Evolutionary conservation across 2,797 vertebrate species (phyloP).

Genomic region (Leptoclinus maculatus): DNA sequence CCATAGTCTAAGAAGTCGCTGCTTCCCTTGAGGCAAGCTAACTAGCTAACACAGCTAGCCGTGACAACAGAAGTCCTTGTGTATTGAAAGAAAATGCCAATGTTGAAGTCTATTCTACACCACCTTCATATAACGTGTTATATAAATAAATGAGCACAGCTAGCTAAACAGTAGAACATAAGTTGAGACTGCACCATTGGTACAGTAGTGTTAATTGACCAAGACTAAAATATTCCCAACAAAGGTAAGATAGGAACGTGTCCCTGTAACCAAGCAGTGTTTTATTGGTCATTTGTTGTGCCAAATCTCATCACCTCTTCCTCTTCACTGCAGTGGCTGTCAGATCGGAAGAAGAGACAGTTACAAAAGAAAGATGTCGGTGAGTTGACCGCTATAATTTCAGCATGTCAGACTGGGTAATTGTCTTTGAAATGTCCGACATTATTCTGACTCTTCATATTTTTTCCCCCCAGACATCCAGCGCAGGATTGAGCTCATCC

Average conservation of each 20-base stretch:
- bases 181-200: not conserved
- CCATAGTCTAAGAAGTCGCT: not conserved
- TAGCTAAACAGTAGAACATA: fast-evolving
- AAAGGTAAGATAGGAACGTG: not conserved
- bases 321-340: constrained; percentile 89
- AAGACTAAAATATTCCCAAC: no score
- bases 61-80: not conserved
- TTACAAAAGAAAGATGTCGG: constrained; percentile 96
- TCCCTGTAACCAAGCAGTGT: not conserved
- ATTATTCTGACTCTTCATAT: not conserved
- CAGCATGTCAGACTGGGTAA: fast-evolving
- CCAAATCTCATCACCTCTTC: not conserved
- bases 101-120: fast-evolving
- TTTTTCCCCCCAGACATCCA: constrained; percentile 85
- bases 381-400: constrained; percentile 75
- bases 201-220: no score
- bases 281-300: not conserved
- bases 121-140: not conserved
- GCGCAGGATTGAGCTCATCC: constrained; percentile 97
- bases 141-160: not conserved
- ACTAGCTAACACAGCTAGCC: constrained; percentile 24
- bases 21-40: not conserved
- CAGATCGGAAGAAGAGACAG: constrained; percentile 95
- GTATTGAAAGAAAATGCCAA: not conserved
- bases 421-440: not conserved